A percentile compares a stretch with the other conserved stretches of the same genome.
These are phyloP conservation scores for Amblyopsis hoosieri DNA, from an alignment of 2,797 vertebrate species.

Conservation along the genomic window DNA sequence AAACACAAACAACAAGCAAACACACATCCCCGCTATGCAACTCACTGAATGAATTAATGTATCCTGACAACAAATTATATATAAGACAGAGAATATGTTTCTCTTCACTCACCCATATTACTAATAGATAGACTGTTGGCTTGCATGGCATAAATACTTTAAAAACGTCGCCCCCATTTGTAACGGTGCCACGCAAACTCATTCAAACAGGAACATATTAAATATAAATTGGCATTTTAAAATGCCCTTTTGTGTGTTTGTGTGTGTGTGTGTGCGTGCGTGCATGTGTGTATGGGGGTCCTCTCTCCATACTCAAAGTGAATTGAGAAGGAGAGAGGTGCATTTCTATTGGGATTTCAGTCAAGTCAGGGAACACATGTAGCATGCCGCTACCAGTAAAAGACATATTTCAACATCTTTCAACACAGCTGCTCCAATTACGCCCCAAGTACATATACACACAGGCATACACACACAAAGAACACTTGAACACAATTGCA, in stretches of 20 bases:
- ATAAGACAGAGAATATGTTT: constrained; percentile 82
- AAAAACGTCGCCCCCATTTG: constrained; percentile 88
- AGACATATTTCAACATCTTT: constrained; percentile 78
- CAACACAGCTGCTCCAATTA: constrained; percentile 82
- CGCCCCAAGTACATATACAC: constrained; percentile 43
- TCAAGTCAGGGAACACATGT: constrained; percentile 39
- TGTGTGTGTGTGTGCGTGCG: constrained; percentile 51
- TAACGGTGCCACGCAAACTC: constrained; percentile 82
- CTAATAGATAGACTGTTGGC: constrained; percentile 89
- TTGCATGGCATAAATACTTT: constrained; percentile 94
- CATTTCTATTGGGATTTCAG: constrained; percentile 81
- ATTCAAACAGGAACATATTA: constrained; percentile 86
- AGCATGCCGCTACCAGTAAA: constrained; percentile 71
- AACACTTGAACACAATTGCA: neutral
- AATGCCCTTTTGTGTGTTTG: constrained; percentile 84
- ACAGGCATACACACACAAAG: neutral
- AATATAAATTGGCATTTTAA: constrained; percentile 92
- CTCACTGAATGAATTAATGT: constrained; percentile 72
- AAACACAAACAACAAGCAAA: neutral
- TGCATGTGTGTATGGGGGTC: constrained; percentile 28
- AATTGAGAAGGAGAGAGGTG: constrained; percentile 75
- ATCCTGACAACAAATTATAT: constrained; percentile 84
- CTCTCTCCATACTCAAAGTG: constrained; percentile 84
- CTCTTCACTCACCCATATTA: constrained; percentile 81
- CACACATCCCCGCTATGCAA: constrained; percentile 59